Conservation (phyloP, 2,797 vertebrate genomes). For the Clarias pachynema region DNA sequence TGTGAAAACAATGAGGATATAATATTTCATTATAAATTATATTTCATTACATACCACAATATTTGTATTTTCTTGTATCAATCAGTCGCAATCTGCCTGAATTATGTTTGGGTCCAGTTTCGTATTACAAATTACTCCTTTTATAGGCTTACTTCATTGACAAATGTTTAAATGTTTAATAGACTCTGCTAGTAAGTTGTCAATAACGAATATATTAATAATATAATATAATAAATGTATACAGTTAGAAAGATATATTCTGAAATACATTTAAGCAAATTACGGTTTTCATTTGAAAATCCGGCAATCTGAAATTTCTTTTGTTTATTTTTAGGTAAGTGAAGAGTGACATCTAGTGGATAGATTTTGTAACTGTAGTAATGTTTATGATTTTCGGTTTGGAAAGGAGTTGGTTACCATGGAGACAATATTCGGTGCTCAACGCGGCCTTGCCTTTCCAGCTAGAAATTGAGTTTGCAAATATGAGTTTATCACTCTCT, state of each 20-base stretch:
- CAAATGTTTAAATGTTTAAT: neutral
- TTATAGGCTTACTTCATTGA: neutral
- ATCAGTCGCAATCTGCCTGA: neutral
- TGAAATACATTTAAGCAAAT: neutral
- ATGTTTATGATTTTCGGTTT: neutral
- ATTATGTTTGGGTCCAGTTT: neutral
- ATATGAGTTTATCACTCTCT: neutral
- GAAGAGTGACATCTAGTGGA: conserved; percentile 28
- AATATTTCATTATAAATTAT: neutral
- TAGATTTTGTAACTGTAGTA: neutral
- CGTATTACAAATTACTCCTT: no score
- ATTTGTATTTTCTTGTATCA: neutral
- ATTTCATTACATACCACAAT: neutral
- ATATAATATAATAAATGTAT: neutral
- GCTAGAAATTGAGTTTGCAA: neutral
- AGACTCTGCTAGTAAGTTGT: neutral
- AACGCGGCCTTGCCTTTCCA: neutral
- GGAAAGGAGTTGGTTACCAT: neutral
- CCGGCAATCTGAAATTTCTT: neutral
- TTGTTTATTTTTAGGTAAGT: neutral
- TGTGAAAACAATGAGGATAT: neutral
- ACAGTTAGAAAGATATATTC: neutral
- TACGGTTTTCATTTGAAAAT: neutral
- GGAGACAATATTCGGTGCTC: neutral
- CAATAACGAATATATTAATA: neutral